These are phyloP conservation scores for Microplitis demolitor DNA, from an alignment of 1,140 invertebrate genomes.

Conservation along the genomic window DNA sequence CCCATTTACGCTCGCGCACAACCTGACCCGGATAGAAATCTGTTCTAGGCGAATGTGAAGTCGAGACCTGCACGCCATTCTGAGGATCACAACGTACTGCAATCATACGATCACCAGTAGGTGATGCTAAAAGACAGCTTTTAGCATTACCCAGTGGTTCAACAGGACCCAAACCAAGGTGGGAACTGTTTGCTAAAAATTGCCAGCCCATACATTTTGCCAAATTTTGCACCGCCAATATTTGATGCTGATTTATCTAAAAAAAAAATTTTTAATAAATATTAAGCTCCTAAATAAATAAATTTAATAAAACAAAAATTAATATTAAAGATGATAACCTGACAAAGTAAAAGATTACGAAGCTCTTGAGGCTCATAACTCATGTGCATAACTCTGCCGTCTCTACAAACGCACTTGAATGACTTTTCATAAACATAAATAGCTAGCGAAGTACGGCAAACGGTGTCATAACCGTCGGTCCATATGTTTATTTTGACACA, in stretches of 20 bases:
- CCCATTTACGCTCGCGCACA: slow-evolving; percentile 88
- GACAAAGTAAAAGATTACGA: slow-evolving; percentile 88
- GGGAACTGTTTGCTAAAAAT: slow-evolving; percentile 81
- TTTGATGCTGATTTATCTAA: slow-evolving; percentile 90
- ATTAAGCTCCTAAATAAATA: too few relatives aligned
- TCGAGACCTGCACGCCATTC: slow-evolving; percentile 69
- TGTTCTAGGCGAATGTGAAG: slow-evolving; percentile 82
- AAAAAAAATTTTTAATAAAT: too few relatives aligned
- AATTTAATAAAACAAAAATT: not conserved
- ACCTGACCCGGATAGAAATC: slow-evolving; percentile 86
- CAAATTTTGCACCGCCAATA: slow-evolving; percentile 83
- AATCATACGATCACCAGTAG: slow-evolving; percentile 83
- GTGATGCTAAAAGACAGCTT: slow-evolving; percentile 83
- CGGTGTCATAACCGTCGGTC: slow-evolving; percentile 85
- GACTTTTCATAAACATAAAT: slow-evolving; percentile 91
- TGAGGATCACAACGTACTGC: slow-evolving; percentile 86
- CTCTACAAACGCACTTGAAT: slow-evolving; percentile 88
- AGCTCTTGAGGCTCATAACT: slow-evolving; percentile 94
- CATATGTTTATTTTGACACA: slow-evolving; percentile 94
- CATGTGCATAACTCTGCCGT: slow-evolving; percentile 89
- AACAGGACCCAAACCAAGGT: slow-evolving; percentile 85
- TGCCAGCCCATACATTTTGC: slow-evolving; percentile 96
- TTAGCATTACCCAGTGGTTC: slow-evolving; percentile 90
- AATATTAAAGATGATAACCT: slow-evolving; percentile 63
- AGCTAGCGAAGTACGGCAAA: slow-evolving; percentile 82